Evolutionary conservation across 2,113 vertebrate species (phyloP).

Genomic region (Eolophus roseicapilla): DNA sequence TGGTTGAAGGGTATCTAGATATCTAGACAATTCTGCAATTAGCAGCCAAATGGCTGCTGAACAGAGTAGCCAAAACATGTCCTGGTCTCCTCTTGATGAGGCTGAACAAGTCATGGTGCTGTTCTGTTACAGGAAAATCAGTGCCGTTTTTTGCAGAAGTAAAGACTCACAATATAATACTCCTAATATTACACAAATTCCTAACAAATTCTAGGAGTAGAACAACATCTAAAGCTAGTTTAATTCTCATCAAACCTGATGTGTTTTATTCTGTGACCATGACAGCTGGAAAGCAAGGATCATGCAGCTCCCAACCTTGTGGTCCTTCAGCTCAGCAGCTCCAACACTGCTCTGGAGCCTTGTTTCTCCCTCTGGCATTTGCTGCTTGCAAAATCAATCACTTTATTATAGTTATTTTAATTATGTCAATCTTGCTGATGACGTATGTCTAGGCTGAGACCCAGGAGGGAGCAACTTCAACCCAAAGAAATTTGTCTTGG

Average conservation of each 20-base stretch:
- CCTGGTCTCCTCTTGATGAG: not conserved
- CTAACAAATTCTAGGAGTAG: not conserved
- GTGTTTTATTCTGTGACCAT: not conserved
- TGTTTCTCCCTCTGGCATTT: not conserved
- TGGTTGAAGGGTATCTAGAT: not conserved
- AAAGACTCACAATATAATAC: not conserved
- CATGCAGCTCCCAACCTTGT: not conserved
- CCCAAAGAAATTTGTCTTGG: not conserved
- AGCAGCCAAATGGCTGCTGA: not conserved
- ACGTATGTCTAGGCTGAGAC: not conserved
- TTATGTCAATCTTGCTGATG: not conserved
- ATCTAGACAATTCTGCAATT: not conserved
- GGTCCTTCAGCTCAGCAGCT: not conserved
- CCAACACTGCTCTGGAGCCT: not conserved
- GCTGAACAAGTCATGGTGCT: not conserved
- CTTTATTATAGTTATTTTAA: not conserved
- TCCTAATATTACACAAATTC: not conserved
- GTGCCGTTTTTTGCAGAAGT: not conserved
- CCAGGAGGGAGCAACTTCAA: not conserved
- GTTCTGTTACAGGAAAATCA: not conserved
- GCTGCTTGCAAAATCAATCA: not conserved
- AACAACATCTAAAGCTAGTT: not conserved
- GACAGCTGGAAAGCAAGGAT: not conserved
- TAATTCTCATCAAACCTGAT: not conserved
- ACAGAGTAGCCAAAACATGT: not conserved